Evolutionary conservation across 1,140 invertebrate genomes (phyloP).

Genomic region (Sycobia sp.): DNA sequence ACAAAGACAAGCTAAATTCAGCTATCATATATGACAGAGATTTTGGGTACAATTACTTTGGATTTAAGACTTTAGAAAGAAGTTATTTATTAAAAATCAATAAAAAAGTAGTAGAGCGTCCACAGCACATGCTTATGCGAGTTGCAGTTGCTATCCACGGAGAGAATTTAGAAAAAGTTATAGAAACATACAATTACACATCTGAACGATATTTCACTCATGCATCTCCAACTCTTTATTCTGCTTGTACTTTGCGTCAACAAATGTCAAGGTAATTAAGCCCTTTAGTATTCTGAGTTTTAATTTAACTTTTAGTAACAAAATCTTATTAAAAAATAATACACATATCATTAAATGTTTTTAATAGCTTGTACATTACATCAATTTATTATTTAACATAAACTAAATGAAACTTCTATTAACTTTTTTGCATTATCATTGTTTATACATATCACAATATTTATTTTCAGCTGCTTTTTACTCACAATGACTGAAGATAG

Average conservation of each 20-base stretch:
- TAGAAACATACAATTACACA: constrained; percentile 96
- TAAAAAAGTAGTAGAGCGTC: constrained; percentile 92
- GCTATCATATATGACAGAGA: constrained; percentile 97
- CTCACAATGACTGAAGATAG: constrained; percentile 95
- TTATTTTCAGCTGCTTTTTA: constrained; percentile 82
- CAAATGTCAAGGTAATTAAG: constrained; percentile 80
- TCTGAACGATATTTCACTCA: constrained; percentile 98
- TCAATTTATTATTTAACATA: constrained; percentile 3
- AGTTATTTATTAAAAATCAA: constrained; percentile 95
- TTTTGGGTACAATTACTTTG: constrained; percentile 98
- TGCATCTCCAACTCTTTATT: constrained; percentile 96
- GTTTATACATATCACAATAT: neutral
- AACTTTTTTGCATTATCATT: constrained; percentile 11
- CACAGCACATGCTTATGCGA: constrained; percentile 99
- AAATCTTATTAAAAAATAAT: neutral
- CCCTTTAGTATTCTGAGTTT: neutral
- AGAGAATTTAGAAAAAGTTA: constrained; percentile 89
- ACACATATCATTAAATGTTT: neutral
- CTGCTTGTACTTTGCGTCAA: constrained; percentile 88
- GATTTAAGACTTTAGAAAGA: constrained; percentile 96
- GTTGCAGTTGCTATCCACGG: constrained; percentile 96
- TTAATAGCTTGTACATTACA: neutral
- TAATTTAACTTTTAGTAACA: neutral
- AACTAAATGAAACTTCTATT: neutral
- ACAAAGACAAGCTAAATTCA: constrained; percentile 91